Conservation (phyloP, 2,888 invertebrate genomes). For the Drosophila prolongata region DNA sequence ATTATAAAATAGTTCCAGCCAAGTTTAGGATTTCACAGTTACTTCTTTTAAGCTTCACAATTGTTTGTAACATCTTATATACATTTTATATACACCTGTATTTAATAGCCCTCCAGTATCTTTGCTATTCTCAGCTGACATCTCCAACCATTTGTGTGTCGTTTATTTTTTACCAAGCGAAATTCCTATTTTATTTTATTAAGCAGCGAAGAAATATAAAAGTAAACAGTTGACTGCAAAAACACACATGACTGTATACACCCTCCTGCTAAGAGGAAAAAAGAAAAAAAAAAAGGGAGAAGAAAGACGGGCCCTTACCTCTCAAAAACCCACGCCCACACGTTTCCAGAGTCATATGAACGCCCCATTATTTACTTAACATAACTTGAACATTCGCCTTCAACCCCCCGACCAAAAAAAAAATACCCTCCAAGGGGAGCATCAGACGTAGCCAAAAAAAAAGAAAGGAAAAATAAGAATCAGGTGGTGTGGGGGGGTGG, state of each 20-base stretch:
- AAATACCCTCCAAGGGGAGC: slow-evolving; percentile 23
- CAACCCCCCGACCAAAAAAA: slow-evolving; percentile 8
- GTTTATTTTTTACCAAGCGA: slow-evolving; percentile 45
- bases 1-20: no score
- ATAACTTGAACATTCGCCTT: slow-evolving; percentile 75
- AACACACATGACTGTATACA: slow-evolving; percentile 46
- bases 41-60: no score
- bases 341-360: slow-evolving; percentile 68
- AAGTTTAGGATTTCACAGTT: no score
- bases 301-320: slow-evolving; percentile 10
- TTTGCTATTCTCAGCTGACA: slow-evolving; percentile 12
- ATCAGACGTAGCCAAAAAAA: slow-evolving; percentile 51
- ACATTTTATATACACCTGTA: neutral
- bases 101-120: no score
- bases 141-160: slow-evolving; percentile 3
- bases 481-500: slow-evolving; percentile 3
- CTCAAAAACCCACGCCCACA: slow-evolving; percentile 31
- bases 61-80: neutral
- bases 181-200: slow-evolving; percentile 75
- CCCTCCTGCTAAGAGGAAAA: slow-evolving; percentile 11
- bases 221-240: slow-evolving; percentile 71
- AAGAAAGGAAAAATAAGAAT: slow-evolving; percentile 39
- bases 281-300: neutral
- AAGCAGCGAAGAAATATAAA: slow-evolving; percentile 71
- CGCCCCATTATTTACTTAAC: slow-evolving; percentile 81